Conservation (phyloP, 1,140 invertebrate species). For the Gonioctena quinquepunctata region DNA sequence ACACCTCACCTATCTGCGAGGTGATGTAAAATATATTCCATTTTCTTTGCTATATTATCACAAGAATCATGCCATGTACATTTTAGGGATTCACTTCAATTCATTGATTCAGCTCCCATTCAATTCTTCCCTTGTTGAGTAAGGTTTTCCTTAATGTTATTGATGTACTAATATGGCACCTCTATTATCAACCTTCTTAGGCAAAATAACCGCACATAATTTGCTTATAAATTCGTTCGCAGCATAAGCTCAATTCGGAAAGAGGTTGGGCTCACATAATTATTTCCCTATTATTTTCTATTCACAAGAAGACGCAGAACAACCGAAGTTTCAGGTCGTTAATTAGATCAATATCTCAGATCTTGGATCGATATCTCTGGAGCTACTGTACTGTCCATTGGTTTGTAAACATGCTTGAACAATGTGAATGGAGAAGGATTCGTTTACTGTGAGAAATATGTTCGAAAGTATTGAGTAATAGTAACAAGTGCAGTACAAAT, state of each 20-base stretch:
- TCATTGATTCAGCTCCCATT: too few species aligned
- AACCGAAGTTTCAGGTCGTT: not conserved
- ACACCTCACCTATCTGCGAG: too few species aligned
- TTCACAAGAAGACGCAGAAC: not conserved
- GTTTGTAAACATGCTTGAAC: slow-evolving; percentile 3
- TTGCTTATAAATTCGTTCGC: slow-evolving; percentile 23
- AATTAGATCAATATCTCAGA: slow-evolving; percentile 13
- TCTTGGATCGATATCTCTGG: slow-evolving; percentile 7
- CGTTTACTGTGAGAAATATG: too few species aligned
- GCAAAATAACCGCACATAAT: slow-evolving; percentile 12
- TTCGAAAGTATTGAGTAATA: too few species aligned
- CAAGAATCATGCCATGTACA: too few species aligned
- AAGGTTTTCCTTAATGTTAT: too few species aligned
- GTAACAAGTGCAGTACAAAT: too few species aligned
- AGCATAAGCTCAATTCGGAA: not conserved
- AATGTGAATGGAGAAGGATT: not conserved
- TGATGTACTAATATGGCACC: not conserved
- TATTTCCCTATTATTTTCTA: slow-evolving; percentile 4
- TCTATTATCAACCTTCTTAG: not conserved
- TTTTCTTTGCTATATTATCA: too few species aligned
- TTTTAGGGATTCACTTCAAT: too few species aligned
- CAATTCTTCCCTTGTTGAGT: too few species aligned
- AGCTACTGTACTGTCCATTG: not conserved
- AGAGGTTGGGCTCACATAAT: not conserved
- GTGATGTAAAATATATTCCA: too few species aligned